Evolutionary conservation across 23 tunicate genomes (phyloP), one percentile per base, ranked within the genome.

Genomic region (Pegea sp.): DNA sequence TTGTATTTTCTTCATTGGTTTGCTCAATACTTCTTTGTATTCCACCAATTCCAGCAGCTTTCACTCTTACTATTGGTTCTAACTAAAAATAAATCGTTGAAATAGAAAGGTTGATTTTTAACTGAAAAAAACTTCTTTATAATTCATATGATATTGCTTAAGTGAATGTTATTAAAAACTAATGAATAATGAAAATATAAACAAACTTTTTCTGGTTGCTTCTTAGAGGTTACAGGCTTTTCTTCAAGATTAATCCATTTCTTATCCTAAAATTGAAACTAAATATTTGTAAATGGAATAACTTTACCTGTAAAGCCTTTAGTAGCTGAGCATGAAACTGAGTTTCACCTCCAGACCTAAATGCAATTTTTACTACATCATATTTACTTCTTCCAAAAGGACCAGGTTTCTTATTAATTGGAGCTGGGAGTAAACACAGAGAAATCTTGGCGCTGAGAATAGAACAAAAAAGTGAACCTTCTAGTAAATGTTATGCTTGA

Each of bases 21-120:
- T 66, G 71, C 51, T 81, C 81, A 3, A 81, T 65, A 49, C 72
- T 81, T 43, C 75, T 53, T 43, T 72, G 75, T 22, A 81, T 81
- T 7, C 93, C 93, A 42, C 67, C 70, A 34, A 81, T 81, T 1
- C 93, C 93, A 27, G 74, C 60, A 7, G 56, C 78, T 60, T 57
- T 62, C n/a, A 69, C 43, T 46, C 46, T 49, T 19, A 8, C 20
- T 6, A 13, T 51, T 20, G 20, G 19, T 13, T 13, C 8, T 7
- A 7, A 13, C 8, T n/a, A n/a, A n/a, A n/a, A n/a, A n/a, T n/a
- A n/a, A n/a, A n/a, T n/a, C n/a, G n/a, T n/a, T n/a, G n/a, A n/a
- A n/a, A n/a, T n/a, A n/a, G n/a, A n/a, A n/a, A n/a, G n/a, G n/a
- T n/a, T n/a, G n/a, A n/a, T n/a, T n/a, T n/a, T n/a, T n/a, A n/a